Conservation (phyloP, 2,888 invertebrate species). For the Empis livida region DNA sequence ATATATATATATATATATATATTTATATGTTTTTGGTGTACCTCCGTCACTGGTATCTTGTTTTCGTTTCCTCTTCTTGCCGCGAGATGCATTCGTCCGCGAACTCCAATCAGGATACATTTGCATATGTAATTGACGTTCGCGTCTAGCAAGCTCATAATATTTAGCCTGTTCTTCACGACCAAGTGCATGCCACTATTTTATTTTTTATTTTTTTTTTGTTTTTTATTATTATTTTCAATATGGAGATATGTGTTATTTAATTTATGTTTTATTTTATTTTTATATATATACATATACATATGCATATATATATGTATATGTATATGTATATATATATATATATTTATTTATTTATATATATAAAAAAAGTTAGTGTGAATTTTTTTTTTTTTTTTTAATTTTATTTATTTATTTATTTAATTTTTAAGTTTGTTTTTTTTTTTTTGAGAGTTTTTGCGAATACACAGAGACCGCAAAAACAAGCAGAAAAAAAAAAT, state of each 20-base stretch:
- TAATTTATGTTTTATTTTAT: too few relatives aligned
- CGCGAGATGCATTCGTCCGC: conserved; percentile 99
- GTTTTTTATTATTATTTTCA: neutral
- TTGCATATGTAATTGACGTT: conserved; percentile 98
- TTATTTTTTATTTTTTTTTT: conserved; percentile 1
- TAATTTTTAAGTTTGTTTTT: too few relatives aligned
- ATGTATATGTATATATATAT: neutral
- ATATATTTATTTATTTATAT: conserved; percentile 2
- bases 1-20: conserved; percentile 1
- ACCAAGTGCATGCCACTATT: conserved; percentile 97
- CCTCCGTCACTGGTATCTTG: conserved; percentile 95
- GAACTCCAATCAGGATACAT: conserved; percentile 99
- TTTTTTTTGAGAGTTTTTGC: too few relatives aligned
- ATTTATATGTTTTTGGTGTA: conserved; percentile 40
- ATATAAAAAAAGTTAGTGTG: too few relatives aligned
- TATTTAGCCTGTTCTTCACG: conserved; percentile 99
- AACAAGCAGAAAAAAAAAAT: neutral
- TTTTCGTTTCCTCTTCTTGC: conserved; percentile 99
- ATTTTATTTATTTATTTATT: too few relatives aligned
- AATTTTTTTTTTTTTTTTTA: too few relatives aligned
- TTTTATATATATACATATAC: too few relatives aligned
- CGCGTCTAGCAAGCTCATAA: conserved; percentile 97
- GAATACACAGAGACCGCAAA: too few relatives aligned
- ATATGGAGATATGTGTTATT: too few relatives aligned
- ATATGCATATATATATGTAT: too few relatives aligned